Percentiles rank a stretch among this genome's conserved stretches.
Conservation (phyloP, 1,140 invertebrate genomes). For the Bilobella aurantiaca region DNA sequence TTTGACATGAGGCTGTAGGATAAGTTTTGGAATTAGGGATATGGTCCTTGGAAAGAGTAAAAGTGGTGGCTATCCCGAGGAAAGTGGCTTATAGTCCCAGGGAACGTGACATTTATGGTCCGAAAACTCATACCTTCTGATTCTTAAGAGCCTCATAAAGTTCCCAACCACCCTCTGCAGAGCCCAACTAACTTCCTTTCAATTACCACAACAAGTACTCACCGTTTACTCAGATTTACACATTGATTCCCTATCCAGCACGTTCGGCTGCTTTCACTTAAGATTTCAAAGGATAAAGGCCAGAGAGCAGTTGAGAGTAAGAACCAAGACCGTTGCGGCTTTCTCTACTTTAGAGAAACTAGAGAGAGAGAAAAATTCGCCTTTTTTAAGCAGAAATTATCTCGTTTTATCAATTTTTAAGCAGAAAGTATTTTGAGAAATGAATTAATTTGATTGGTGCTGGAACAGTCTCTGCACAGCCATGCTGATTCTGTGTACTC, state of each 20-base stretch:
- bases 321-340: no score
- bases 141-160: conserved; percentile 7
- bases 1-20: no score
- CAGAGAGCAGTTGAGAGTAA: no score
- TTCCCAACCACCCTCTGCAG: neutral
- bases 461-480: neutral
- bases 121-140: conserved; percentile 9
- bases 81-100: conserved; percentile 5
- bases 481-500: neutral
- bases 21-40: neutral
- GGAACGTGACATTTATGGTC: conserved; percentile 6
- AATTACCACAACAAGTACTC: conserved; percentile 8
- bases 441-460: no score
- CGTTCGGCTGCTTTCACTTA: no score
- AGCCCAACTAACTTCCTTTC: neutral
- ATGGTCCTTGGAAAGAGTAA: neutral
- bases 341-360: no score
- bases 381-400: no score
- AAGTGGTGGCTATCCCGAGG: neutral
- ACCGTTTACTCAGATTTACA: conserved; percentile 2
- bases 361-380: no score
- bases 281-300: no score
- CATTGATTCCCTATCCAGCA: neutral
- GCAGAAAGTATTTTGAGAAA: no score
- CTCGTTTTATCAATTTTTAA: no score